phyloP scores from a whole-genome alignment of 2,888 invertebrate species.

The Caenorhabditis virilis region DNA sequence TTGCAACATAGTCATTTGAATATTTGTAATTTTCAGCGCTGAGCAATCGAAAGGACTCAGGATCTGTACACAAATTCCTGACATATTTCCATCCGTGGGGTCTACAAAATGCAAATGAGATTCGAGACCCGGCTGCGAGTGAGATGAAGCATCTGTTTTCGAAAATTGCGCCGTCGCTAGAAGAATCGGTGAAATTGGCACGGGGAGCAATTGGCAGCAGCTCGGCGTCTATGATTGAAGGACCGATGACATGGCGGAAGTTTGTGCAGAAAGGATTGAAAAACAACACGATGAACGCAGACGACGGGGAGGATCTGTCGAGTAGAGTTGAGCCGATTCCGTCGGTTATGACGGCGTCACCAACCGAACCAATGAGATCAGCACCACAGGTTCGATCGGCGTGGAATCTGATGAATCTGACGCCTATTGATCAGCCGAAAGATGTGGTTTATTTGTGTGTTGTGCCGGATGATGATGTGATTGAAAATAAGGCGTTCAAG shows the following conservation, averaged over 20 bases:
- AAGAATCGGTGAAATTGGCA: slow-evolving; percentile 37
- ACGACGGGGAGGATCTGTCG: slow-evolving; percentile 38
- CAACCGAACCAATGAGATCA: slow-evolving; percentile 39
- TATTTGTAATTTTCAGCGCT: slow-evolving; percentile 13
- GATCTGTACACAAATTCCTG: slow-evolving; percentile 17
- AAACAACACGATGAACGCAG: slow-evolving; percentile 11
- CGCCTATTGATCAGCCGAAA: slow-evolving; percentile 91
- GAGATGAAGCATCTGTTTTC: slow-evolving; percentile 30
- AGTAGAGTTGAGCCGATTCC: slow-evolving; percentile 72
- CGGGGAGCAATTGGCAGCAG: slow-evolving; percentile 1
- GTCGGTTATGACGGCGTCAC: slow-evolving; percentile 60
- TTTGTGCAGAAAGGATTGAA: slow-evolving; percentile 78
- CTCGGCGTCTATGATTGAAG: slow-evolving; percentile 76
- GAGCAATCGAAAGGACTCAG: not conserved
- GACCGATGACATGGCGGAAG: slow-evolving; percentile 96
- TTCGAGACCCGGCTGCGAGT: slow-evolving; percentile 41
- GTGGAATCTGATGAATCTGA: slow-evolving; percentile 76
- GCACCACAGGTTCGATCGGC: slow-evolving; percentile 25
- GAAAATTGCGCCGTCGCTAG: slow-evolving; percentile 37
- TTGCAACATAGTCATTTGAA: too few species aligned
- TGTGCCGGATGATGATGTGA: slow-evolving; percentile 86
- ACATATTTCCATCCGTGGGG: slow-evolving; percentile 63
- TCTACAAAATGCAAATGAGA: slow-evolving; percentile 56
- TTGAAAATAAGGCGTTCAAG: slow-evolving; percentile 76
- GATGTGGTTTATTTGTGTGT: slow-evolving; percentile 94